Percentiles rank a stretch among this genome's conserved stretches.
Evolutionary conservation across 2,888 invertebrate genomes (phyloP).

Genomic region (Chaetoderma sp.): DNA sequence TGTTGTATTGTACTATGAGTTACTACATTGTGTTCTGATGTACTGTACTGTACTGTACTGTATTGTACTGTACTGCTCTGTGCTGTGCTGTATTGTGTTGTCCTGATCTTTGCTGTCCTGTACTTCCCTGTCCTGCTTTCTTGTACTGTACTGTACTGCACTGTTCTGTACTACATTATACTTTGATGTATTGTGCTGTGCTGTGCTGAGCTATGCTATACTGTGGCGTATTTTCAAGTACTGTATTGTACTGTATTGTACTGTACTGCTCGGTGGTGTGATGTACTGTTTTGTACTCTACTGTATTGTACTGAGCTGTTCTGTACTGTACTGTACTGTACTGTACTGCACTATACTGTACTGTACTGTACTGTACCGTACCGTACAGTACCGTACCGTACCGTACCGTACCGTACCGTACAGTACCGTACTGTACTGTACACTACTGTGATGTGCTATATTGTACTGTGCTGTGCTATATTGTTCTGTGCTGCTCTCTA

Average conservation of each 20-base stretch:
- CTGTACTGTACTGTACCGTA: neutral
- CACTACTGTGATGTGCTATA: constrained; percentile 26
- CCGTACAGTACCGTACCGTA: constrained; percentile 13
- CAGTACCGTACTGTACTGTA: constrained; percentile 22
- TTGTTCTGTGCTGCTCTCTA: constrained; percentile 29
- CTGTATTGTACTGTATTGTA: constrained; percentile 23
- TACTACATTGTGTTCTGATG: constrained; percentile 28
- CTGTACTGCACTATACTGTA: constrained; percentile 16
- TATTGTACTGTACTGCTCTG: constrained; percentile 24
- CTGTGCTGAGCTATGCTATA: constrained; percentile 26
- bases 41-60: constrained; percentile 27
- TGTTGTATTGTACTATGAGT: constrained; percentile 30
- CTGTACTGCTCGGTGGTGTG: constrained; percentile 24
- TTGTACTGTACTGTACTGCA: constrained; percentile 28
- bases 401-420: constrained; percentile 27
- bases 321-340: constrained; percentile 27
- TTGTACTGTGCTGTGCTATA: constrained; percentile 30
- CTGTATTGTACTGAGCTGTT: constrained; percentile 28
- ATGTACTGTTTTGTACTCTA: constrained; percentile 20
- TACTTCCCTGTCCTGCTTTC: constrained; percentile 20
- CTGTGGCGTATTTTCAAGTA: constrained; percentile 26
- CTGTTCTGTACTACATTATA: constrained; percentile 31
- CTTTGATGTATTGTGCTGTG: constrained; percentile 25
- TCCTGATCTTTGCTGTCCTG: constrained; percentile 24
- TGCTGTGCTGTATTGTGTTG: constrained; percentile 24